Base-by-base conservation (phyloP, 2,797 vertebrate genomes). In the Epinephelus malabaricus region DNA sequence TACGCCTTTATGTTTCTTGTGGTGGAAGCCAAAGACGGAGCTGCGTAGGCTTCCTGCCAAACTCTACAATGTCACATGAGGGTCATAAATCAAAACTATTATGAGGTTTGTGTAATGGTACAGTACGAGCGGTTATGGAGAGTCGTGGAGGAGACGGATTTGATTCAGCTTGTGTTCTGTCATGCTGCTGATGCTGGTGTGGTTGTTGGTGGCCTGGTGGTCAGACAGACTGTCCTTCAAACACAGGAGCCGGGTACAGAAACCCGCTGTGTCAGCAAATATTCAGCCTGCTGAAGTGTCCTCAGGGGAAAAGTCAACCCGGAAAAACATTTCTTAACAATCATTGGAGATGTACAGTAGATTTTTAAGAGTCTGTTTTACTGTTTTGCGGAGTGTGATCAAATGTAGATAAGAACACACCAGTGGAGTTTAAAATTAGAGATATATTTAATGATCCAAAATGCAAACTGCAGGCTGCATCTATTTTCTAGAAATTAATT, bases 51-150 rank as follows among this genome's bases (percentile, higher is more conserved):
- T 74, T 75, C 77, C 69, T 76, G 87, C 88, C 91, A 91, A 84
- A 82, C 79, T 80, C 84, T 81, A 76, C 80, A 19, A 85, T 84
- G 91, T 94, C 94, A 93, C 85, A 65, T 66, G 87, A 89, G 88
- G 84, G 83, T 77, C 85, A 90, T 95, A 90, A 94, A 92, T 95
- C 93, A 91, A 61, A 88, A 83, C 47, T 76, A 73, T 92, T 90
- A 92, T 91, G 93, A 92, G 92, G 92, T 92, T 89, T 89, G 87
- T 82, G 83, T 87, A 86, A 92, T 85, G 76, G 88, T 82, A 85
- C 89, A 43, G 84, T 78, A 18, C 5, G 69, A 63, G 83, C 63
- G 56, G 76, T 89, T 66, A 77, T 10, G 70, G 77, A 79, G 75
- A 82, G 79, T 55, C 45, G 6, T 58, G 76, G 79, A 76, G 30